These are phyloP conservation scores for Glaucopsyche alexis DNA, from an alignment of 2,888 invertebrate genomes.

Conservation along the genomic window DNA sequence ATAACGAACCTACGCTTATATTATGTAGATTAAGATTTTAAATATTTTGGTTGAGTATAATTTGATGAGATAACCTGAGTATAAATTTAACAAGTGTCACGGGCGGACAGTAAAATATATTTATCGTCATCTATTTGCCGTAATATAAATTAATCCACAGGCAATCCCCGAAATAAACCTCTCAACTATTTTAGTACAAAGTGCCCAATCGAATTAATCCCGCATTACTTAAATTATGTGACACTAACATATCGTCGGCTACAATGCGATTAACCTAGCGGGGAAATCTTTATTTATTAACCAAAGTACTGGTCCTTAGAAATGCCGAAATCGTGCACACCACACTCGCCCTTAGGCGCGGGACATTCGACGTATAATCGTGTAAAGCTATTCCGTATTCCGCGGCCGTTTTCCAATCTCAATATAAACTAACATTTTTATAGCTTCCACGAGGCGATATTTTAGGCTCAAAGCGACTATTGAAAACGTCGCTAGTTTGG, in stretches of 20 bases:
- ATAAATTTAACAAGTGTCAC: conserved; percentile 34
- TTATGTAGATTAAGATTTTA: conserved; percentile 2
- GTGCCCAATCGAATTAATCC: conserved; percentile 65
- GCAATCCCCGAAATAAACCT: conserved; percentile 54
- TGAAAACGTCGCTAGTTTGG: conserved; percentile 46
- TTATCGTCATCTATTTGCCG: conserved; percentile 35
- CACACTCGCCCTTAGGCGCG: conserved; percentile 30
- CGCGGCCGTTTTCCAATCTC: conserved; percentile 33
- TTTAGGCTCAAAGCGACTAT: conserved; percentile 52
- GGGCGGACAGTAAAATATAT: conserved; percentile 37
- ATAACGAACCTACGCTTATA: neutral
- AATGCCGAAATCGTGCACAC: conserved; percentile 31
- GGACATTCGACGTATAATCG: conserved; percentile 33
- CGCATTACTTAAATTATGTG: conserved; percentile 62
- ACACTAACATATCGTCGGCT: conserved; percentile 65
- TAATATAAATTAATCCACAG: conserved; percentile 42
- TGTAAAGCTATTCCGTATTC: conserved; percentile 26
- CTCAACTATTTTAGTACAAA: conserved; percentile 54
- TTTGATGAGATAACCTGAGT: conserved; percentile 24
- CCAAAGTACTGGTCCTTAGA: conserved; percentile 33
- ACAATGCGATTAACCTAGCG: conserved; percentile 54
- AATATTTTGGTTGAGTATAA: conserved; percentile 17
- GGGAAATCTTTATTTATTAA: conserved; percentile 58
- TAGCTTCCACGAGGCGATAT: conserved; percentile 51
- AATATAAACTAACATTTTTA: conserved; percentile 53